A percentile compares a stretch with the other conserved stretches of the same genome.
Conservation (phyloP, 1,140 invertebrate species). For the Orius laevigatus region DNA sequence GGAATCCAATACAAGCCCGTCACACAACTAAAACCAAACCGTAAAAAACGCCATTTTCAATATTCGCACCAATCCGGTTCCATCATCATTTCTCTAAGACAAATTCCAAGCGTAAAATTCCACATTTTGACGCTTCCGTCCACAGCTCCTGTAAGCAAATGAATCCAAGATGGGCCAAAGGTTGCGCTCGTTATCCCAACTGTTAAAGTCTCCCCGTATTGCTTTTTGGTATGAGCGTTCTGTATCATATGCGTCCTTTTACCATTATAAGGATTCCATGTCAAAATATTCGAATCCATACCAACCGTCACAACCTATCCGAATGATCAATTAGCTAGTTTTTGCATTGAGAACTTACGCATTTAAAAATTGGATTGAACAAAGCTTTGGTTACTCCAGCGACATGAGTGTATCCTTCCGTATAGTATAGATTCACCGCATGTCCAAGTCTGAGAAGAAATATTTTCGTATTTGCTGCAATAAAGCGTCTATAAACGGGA, state of each 20-base stretch:
- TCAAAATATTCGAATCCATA: constrained; percentile 51
- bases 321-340: not conserved
- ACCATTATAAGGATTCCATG: constrained; percentile 45
- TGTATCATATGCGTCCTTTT: constrained; percentile 39
- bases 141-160: constrained; percentile 48
- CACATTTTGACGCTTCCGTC: constrained; percentile 44
- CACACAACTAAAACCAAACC: constrained; percentile 16
- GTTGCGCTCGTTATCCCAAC: constrained; percentile 59
- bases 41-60: not conserved
- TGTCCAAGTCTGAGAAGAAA: constrained; percentile 2
- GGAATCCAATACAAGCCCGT: constrained; percentile 23
- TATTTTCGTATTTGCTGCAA: constrained; percentile 1
- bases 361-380: constrained; percentile 49
- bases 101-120: constrained; percentile 60
- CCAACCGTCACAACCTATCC: constrained; percentile 39
- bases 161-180: constrained; percentile 49
- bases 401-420: constrained; percentile 36
- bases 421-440: not conserved
- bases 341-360: constrained; percentile 26
- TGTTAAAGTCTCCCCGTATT: constrained; percentile 38
- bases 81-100: constrained; percentile 42
- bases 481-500: not conserved
- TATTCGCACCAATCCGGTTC: constrained; percentile 30
- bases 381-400: constrained; percentile 34
- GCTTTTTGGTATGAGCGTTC: constrained; percentile 41